Base-by-base conservation (phyloP, 2,113 vertebrate genomes). In the Brienomyrus brachyistius region DNA sequence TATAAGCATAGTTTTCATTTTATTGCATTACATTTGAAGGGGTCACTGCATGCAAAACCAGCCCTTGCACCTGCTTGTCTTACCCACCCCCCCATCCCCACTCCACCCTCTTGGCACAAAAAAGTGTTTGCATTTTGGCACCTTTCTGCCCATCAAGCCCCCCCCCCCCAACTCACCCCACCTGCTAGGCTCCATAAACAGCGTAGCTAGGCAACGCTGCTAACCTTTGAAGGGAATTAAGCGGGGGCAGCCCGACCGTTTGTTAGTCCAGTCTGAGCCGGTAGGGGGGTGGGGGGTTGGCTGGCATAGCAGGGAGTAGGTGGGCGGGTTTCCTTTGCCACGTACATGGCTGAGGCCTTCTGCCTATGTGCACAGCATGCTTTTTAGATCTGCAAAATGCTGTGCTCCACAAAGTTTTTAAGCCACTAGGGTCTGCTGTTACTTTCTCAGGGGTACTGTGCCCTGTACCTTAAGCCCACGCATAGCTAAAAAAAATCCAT, bases 201-300 rank as follows among this genome's bases (percentile, higher is more conserved):
- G 74, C 11, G 77, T 83, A 84, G 77, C 88, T 89, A 83, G 74
- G 88, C 88, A 89, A 89, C 88, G 13, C 50, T 45, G 31, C 88
- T 89, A 89, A 89, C 88, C 88, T 89, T 89, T 89, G 88, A 77
- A 83, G 88, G 88, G 88, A 82, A 47, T 83, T 83, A 83, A 89
- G 88, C n/a, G 51, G 21, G 88, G 77, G 27, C 51, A 43, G 88
- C 31, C 31, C 48, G 31, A 43, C 70, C 51, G 23, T 89, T 89
- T 80, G 88, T 80, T 80, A 80, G 88, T 70, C 31, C 88, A 52
- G 88, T 66, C 70, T 77, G 70, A 43, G 48, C 88, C 6, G 66
- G 43, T 1, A 40, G 59, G 59, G 59, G 59, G 7, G 4, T 10
- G n/a, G 70, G 70, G 48, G n/a, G 48, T 54, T 51, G 10, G 62